A percentile compares a stretch with the other conserved stretches of the same genome.
These are phyloP conservation scores for Philopotamus ludificatus DNA, from an alignment of 1,140 invertebrate species.

Conservation along the genomic window DNA sequence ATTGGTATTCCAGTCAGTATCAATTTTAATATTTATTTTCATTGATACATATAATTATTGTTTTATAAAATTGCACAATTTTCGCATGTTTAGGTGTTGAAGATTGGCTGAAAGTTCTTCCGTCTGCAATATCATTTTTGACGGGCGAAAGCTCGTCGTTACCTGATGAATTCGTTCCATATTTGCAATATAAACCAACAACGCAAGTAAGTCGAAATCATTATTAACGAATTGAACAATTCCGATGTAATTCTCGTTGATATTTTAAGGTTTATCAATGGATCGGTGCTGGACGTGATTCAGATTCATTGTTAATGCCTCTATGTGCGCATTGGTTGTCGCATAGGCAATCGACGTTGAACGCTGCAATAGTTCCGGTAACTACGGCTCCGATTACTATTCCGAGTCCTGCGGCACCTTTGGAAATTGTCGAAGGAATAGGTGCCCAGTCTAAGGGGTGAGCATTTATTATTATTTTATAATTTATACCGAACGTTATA, in stretches of 20 bases:
- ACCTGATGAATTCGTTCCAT: constrained; percentile 89
- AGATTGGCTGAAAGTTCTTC: constrained; percentile 77
- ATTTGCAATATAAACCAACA: constrained; percentile 82
- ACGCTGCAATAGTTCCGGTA: constrained; percentile 40
- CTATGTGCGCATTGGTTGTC: constrained; percentile 75
- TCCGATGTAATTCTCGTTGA: background rate
- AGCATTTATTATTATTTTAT: too few relatives aligned
- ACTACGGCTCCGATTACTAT: constrained; percentile 42
- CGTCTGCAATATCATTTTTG: constrained; percentile 82
- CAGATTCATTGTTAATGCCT: constrained; percentile 73
- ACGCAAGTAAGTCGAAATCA: constrained; percentile 46
- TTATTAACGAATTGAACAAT: background rate
- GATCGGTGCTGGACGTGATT: constrained; percentile 93
- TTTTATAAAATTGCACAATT: background rate
- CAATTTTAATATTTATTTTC: background rate
- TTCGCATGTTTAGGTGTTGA: constrained; percentile 47
- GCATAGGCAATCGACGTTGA: constrained; percentile 42
- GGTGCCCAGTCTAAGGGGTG: background rate
- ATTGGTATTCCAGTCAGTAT: constrained; percentile 67
- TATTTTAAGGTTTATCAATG: constrained; percentile 76
- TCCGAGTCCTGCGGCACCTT: constrained; percentile 39
- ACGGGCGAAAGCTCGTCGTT: constrained; percentile 80
- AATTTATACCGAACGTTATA: background rate
- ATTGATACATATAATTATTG: background rate
- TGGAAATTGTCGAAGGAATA: constrained; percentile 16